Percentiles rank a stretch among this genome's conserved stretches.
These are phyloP conservation scores for Pygoscelis antarcticus DNA, from an alignment of 2,113 vertebrate genomes.

Conservation along the genomic window DNA sequence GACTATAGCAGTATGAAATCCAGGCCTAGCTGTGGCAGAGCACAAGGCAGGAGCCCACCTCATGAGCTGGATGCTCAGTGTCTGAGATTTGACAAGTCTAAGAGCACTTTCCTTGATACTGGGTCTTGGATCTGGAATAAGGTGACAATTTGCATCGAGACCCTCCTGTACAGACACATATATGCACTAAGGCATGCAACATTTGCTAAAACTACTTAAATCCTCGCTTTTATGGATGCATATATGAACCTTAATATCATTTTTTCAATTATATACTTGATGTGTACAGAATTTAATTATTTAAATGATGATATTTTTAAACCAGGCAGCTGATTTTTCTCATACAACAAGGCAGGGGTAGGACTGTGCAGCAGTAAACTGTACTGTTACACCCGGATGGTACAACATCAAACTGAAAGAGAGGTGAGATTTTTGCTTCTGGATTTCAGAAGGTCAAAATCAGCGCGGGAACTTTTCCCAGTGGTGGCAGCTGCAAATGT, in stretches of 20 bases:
- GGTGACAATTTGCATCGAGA: neutral
- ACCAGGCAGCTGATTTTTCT: neutral
- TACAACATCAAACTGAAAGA: neutral
- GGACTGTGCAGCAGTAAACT: neutral
- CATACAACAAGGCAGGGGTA: neutral
- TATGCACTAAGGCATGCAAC: neutral
- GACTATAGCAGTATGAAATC: neutral
- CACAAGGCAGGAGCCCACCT: neutral
- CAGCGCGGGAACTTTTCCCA: neutral
- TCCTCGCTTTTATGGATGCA: neutral
- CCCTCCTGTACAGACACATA: neutral
- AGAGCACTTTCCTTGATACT: neutral
- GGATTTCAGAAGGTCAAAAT: constrained; percentile 35
- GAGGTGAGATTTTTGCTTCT: constrained; percentile 6
- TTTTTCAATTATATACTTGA: neutral
- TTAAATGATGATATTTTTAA: neutral
- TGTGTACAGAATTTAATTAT: neutral
- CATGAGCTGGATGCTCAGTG: neutral
- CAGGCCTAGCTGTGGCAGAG: neutral
- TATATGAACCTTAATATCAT: neutral
- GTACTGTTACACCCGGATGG: neutral
- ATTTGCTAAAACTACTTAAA: neutral
- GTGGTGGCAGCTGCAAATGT: constrained; percentile 41
- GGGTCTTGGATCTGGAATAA: neutral
- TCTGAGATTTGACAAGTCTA: neutral